Evolutionary conservation across 2,888 invertebrate species (phyloP).

Genomic region (Pedicia rivosa): DNA sequence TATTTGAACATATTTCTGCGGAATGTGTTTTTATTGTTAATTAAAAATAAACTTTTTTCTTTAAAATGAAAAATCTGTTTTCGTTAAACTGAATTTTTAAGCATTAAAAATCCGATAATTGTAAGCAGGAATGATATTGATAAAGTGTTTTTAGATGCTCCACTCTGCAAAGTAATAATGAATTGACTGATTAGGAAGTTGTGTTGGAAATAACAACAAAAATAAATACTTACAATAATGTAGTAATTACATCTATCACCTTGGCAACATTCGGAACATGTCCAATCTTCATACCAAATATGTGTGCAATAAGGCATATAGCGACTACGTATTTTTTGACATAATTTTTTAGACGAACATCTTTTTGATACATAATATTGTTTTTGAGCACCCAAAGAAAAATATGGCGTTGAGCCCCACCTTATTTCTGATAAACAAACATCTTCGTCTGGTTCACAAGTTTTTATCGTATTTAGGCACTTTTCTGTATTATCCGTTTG

Average conservation of each 20-base stretch:
- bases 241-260: conserved; percentile 93
- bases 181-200: conserved; percentile 5
- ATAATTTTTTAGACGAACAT: conserved; percentile 68
- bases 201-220: conserved; percentile 7
- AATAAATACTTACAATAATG: conserved; percentile 62
- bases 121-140: not conserved
- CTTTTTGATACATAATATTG: conserved; percentile 86
- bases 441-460: conserved; percentile 76
- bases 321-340: conserved; percentile 50
- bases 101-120: not conserved
- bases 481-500: conserved; percentile 88
- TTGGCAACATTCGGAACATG: conserved; percentile 88
- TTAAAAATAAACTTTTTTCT: no score
- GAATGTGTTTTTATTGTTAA: no score
- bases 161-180: conserved; percentile 1
- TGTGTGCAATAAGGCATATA: conserved; percentile 70
- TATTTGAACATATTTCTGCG: no score
- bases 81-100: no score
- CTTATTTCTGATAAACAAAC: conserved; percentile 76
- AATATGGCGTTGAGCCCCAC: conserved; percentile 89
- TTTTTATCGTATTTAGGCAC: conserved; percentile 80
- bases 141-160: not conserved
- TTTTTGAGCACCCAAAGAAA: conserved; percentile 83
- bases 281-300: conserved; percentile 95
- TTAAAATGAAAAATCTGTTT: no score